Conservation (phyloP, 1,140 invertebrate genomes). For the Drosophila santomea region DNA sequence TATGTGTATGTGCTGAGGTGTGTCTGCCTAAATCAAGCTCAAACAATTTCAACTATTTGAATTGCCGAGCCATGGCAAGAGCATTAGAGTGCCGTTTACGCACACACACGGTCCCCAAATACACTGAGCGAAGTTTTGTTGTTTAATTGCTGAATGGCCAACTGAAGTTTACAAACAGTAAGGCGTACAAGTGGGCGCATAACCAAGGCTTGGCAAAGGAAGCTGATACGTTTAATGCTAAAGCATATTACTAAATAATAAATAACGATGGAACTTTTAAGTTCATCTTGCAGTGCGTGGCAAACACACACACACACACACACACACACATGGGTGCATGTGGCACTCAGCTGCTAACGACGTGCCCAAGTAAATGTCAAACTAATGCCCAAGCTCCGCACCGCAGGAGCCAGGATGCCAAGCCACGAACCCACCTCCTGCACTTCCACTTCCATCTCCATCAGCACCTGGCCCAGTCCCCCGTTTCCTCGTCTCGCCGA, state of each 20-base stretch:
- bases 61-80: constrained; percentile 63
- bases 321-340: constrained; percentile 25
- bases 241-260: too few relatives aligned
- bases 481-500: background rate
- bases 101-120: constrained; percentile 14
- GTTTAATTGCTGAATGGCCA: background rate
- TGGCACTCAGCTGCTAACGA: constrained; percentile 70
- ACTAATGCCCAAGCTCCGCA: constrained; percentile 72
- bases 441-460: constrained; percentile 13
- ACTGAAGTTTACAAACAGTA: background rate
- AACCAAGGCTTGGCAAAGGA: too few relatives aligned
- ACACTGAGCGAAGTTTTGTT: constrained; percentile 3
- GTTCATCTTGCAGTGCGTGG: constrained; percentile 3
- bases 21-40: constrained; percentile 76
- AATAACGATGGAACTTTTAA: background rate
- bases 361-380: constrained; percentile 82
- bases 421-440: constrained; percentile 32
- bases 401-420: constrained; percentile 60
- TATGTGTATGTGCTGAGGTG: constrained; percentile 40
- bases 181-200: too few relatives aligned
- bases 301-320: constrained; percentile 4
- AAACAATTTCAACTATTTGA: constrained; percentile 82
- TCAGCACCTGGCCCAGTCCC: background rate
- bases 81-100: constrained; percentile 58
- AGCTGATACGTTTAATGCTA: too few relatives aligned